Base-by-base conservation (phyloP, 37 sponge, comb jelly and placozoan species). In the Agelas oroides region DNA sequence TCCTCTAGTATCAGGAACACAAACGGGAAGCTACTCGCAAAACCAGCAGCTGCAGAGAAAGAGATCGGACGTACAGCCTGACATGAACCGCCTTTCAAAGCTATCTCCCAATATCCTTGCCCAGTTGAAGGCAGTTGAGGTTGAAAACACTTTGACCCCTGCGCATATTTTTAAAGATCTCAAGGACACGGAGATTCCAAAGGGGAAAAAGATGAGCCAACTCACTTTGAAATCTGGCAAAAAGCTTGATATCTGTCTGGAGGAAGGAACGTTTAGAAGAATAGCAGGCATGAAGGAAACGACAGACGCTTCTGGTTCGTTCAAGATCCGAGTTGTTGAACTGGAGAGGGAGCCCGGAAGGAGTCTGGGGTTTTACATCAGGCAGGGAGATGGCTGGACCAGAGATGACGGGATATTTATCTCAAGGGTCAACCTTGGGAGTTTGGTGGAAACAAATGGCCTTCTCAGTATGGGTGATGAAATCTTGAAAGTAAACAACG, bases 301-400 rank as follows among this genome's bases (percentile, higher is more conserved):
- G 21, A 28, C 38, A 3, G 83, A 82, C 33, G 63, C 18, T 11
- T 73, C 73, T 33, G 74, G 74, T 2, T 53, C 74, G 2, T 82
- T 63, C 65, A 24, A 39, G 32, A 1, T 72, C 13, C 28, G 83
- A 2, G 56, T 21, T 19, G 78, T 89, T 38, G 89, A 89, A 66
- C 77, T 89, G 0, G 40, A 52, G 72, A 57, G 78, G 46, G 73
- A 73, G 33, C 83, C 83, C 0, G 89, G 89, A 35, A 41, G 78
- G 53, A 83, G 80, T 53, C 55, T 89, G 11, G 89, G 89, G 1
- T 89, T 89, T 39, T 89, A 89, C 74, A 75, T 89, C 23, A 52
- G 84, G 17, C 54, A 82, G 38, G 89, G 89, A n/a, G 89, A 89
- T 55, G 89, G 89, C 30, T 82, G 77, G 74, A 60, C 65, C 16